These are phyloP conservation scores for Parauchenoglanis punctatus DNA, from an alignment of 2,797 vertebrate species.

Conservation along the genomic window DNA sequence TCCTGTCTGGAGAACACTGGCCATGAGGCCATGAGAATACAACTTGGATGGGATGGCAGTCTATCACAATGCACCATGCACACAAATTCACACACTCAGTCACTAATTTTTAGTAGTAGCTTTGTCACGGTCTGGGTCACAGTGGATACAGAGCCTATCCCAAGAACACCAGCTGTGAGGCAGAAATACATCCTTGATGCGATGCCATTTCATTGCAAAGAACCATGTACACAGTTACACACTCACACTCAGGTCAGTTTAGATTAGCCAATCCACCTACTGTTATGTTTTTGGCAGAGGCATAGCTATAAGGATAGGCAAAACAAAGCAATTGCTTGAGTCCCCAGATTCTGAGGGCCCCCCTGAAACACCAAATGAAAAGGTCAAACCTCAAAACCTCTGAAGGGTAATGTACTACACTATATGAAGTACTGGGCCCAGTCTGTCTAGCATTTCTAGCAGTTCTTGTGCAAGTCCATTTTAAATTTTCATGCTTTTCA, in stretches of 20 bases:
- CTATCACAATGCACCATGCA: not conserved
- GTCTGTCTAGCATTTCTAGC: not conserved
- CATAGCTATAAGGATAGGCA: not conserved
- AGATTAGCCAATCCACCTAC: not conserved
- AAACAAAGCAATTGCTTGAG: not conserved
- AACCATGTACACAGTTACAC: not conserved
- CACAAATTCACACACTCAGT: not conserved
- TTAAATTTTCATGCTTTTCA: not conserved
- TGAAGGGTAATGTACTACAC: not conserved
- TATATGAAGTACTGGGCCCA: too few species aligned
- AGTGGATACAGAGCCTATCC: not conserved
- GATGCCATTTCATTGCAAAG: not conserved
- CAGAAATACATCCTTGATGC: not conserved
- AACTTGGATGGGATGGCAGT: not conserved
- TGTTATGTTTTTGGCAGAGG: not conserved
- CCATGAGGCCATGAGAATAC: not conserved
- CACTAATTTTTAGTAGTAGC: not conserved
- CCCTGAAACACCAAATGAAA: not conserved
- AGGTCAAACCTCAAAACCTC: not conserved
- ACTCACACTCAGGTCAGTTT: not conserved
- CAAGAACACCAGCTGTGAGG: not conserved
- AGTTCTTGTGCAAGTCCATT: not conserved
- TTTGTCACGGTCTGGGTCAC: not conserved
- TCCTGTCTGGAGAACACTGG: not conserved
- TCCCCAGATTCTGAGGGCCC: not conserved